Evolutionary conservation across 2,113 vertebrate genomes (phyloP), one percentile per base, ranked within the genome.

Genomic region (Eolophus roseicapilla): DNA sequence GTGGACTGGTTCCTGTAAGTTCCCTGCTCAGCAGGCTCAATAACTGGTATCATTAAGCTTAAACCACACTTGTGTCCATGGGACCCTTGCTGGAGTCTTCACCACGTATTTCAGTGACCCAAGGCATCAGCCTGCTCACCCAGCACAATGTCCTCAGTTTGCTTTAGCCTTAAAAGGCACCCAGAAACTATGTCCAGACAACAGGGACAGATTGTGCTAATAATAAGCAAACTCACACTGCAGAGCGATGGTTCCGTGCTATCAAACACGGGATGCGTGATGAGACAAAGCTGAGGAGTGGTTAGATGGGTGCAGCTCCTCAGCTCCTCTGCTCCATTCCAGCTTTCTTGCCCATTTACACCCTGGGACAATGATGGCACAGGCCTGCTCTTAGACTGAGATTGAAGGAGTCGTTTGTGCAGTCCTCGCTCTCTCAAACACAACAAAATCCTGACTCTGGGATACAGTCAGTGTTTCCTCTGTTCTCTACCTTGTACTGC

Each of bases 1-100:
- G 99, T 99, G 97, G 99, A 99, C 97, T 99, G 99, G 99, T 99
- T 99, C 97, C 98, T 99, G 99, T 99, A 98, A 99, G 99, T 99
- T 92, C 69, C 52, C 59, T 75, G 46, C 33, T 74, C 39, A 63
- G 33, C 52, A 71, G 44, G 3, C 60, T 57, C 75, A 25, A 24
- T 81, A 52, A 65, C 39, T 13, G 55, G 13, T 31, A 31, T 46
- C 28, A 41, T 31, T 63, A 71, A 67, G n/a, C n/a, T 46, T 78
- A 55, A 68, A 92, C 37, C 49, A 74, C 11, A 11, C 7, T 35
- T 21, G 3, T 47, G 39, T 25, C 46, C 65, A 18, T 17, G 10
- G 60, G 28, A 86, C 13, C n/a, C 68, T 62, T 44, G 41, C 71
- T 69, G 71, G 49, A 62, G n/a, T 33, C 73, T 90, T 86, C 1